phyloP scores from a whole-genome alignment of 2,797 vertebrate species.

The Pristis pectinata region DNA sequence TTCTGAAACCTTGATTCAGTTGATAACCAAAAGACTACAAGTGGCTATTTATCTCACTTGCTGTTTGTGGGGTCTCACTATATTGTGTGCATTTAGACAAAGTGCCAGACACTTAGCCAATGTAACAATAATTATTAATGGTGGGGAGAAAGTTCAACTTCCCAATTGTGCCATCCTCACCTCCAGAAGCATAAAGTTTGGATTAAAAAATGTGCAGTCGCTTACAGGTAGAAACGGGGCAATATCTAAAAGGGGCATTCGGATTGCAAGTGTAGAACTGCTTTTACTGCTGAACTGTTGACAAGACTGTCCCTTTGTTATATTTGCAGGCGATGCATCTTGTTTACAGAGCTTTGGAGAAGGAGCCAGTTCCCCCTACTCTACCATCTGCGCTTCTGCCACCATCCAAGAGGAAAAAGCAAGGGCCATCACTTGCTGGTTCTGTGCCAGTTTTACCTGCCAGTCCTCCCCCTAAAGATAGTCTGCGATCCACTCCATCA shows the following conservation, averaged over 20 bases:
- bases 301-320: neutral
- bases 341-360: slow-evolving; percentile 93
- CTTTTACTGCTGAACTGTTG: neutral
- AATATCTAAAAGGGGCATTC: neutral
- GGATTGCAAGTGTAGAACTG: neutral
- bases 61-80: too few species aligned
- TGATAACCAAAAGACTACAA: too few species aligned
- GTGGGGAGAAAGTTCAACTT: neutral
- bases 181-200: neutral
- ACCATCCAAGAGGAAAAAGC: slow-evolving; percentile 86
- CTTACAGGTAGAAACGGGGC: neutral
- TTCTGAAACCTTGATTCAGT: too few species aligned
- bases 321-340: slow-evolving; percentile 89
- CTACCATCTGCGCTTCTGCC: slow-evolving; percentile 82
- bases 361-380: slow-evolving; percentile 83
- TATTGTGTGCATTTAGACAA: too few species aligned
- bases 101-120: too few species aligned
- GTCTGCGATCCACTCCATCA: slow-evolving; percentile 86
- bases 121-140: too few species aligned
- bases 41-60: too few species aligned
- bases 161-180: neutral
- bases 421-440: slow-evolving; percentile 59
- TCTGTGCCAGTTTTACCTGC: slow-evolving; percentile 76
- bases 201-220: neutral
- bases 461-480: slow-evolving; percentile 86